Conservation (phyloP, 1,140 invertebrate species). For the Bacillus rossius region DNA sequence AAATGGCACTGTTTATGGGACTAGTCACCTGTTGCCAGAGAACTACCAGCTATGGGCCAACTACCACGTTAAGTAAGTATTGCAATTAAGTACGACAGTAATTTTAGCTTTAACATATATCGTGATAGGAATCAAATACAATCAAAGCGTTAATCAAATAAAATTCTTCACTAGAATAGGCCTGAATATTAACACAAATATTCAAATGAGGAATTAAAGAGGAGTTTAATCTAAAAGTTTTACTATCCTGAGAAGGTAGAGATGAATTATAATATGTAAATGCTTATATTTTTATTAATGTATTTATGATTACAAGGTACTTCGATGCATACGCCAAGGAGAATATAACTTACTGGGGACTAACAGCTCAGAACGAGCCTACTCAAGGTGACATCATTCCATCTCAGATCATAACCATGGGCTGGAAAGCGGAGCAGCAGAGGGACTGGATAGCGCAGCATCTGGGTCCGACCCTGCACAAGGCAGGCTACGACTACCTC, state of each 20-base stretch:
- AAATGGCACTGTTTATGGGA: conserved; percentile 42
- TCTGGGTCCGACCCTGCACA: conserved; percentile 46
- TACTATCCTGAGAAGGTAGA: too few relatives aligned
- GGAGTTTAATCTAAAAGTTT: too few relatives aligned
- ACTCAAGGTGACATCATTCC: conserved; percentile 1
- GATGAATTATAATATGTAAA: too few relatives aligned
- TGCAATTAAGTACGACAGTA: too few relatives aligned
- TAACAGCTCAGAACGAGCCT: conserved; percentile 49
- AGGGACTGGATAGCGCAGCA: conserved; percentile 47
- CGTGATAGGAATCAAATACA: too few relatives aligned
- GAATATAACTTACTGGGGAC: conserved; percentile 52
- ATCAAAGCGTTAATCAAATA: too few relatives aligned
- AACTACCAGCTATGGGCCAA: conserved; percentile 57
- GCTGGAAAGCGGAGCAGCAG: conserved; percentile 45
- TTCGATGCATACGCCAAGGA: conserved; percentile 50
- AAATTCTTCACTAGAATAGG: too few relatives aligned
- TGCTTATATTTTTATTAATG: too few relatives aligned
- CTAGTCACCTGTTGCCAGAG: conserved; percentile 46
- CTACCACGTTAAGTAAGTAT: conserved; percentile 54
- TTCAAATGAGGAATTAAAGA: too few relatives aligned
- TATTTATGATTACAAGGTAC: conserved; percentile 48
- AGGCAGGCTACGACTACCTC: conserved; percentile 36
- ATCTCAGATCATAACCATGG: conserved; percentile 53
- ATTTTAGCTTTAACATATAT: too few relatives aligned
- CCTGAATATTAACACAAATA: too few relatives aligned